Conservation (phyloP, 2,888 invertebrate species). For the Oasisia sp. region DNA sequence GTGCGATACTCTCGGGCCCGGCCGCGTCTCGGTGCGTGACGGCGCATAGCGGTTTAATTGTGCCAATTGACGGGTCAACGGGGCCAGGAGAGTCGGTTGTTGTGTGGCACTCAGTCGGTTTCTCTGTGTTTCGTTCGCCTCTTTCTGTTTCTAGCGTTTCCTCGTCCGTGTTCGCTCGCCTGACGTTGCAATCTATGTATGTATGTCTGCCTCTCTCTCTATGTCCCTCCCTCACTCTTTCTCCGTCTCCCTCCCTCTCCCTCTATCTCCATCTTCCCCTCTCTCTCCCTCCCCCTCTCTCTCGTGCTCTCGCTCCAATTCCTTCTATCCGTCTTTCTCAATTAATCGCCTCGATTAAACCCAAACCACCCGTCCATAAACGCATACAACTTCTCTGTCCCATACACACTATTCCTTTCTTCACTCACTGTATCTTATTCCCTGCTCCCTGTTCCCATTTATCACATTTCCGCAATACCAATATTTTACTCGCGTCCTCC, state of each 20-base stretch:
- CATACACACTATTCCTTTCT: slow-evolving; percentile 30
- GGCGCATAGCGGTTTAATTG: not conserved
- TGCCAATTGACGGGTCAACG: not conserved
- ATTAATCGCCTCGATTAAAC: not conserved
- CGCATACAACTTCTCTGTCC: slow-evolving; percentile 25
- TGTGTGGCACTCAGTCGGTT: no score
- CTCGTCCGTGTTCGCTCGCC: no score
- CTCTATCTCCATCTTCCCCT: not conserved
- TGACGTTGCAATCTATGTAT: no score
- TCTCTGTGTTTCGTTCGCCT: not conserved
- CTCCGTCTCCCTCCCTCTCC: not conserved
- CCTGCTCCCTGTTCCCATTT: slow-evolving; percentile 32
- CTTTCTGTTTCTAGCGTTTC: no score
- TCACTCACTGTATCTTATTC: slow-evolving; percentile 28
- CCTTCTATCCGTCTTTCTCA: slow-evolving; percentile 17
- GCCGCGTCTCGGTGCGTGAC: not conserved
- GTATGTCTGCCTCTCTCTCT: slow-evolving; percentile 7
- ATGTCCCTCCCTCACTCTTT: not conserved
- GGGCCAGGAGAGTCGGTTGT: not conserved
- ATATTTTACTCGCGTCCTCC: slow-evolving; percentile 31
- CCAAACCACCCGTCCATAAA: no score
- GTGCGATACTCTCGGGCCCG: not conserved
- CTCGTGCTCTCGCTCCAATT: not conserved
- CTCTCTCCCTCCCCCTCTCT: not conserved
- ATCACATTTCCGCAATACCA: slow-evolving; percentile 30